phyloP scores from a whole-genome alignment of 1,140 invertebrate genomes.

The Bombus superbus region DNA sequence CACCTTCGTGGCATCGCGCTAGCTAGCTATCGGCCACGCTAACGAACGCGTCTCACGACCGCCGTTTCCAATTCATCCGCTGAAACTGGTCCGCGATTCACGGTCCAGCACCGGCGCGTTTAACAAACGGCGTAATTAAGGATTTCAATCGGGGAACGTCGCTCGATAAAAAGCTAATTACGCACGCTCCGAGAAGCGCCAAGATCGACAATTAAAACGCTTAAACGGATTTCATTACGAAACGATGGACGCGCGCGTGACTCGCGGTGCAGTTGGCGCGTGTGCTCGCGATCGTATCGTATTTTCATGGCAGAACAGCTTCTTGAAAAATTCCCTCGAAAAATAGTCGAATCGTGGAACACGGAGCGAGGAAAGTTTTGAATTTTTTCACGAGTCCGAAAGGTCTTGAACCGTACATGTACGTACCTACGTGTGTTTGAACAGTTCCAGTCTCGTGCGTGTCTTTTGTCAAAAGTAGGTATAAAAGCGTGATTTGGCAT shows the following conservation, averaged over 20 bases:
- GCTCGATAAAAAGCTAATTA: constrained; percentile 4
- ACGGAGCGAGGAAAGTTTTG: not conserved
- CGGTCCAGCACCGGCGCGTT: not conserved
- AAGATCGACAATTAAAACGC: not conserved
- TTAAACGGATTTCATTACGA: not conserved
- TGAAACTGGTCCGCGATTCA: not conserved
- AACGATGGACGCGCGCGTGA: not conserved
- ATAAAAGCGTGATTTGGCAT: not conserved
- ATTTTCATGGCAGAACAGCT: not conserved
- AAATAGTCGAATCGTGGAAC: not conserved
- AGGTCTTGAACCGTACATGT: not conserved
- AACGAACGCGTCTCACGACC: not conserved
- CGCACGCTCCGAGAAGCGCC: too few species aligned
- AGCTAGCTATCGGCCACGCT: not conserved
- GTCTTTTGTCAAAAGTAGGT: not conserved
- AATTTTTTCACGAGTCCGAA: too few species aligned
- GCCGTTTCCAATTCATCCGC: too few species aligned
- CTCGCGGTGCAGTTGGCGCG: not conserved
- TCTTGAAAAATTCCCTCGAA: not conserved
- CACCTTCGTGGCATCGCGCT: not conserved
- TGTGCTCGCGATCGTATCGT: not conserved
- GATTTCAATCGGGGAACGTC: not conserved
- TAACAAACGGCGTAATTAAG: constrained; percentile 5
- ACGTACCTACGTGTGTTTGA: not conserved
- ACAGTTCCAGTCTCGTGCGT: not conserved